These are phyloP conservation scores for Diuraphis noxia DNA, from an alignment of 1,140 invertebrate species.

Conservation along the genomic window DNA sequence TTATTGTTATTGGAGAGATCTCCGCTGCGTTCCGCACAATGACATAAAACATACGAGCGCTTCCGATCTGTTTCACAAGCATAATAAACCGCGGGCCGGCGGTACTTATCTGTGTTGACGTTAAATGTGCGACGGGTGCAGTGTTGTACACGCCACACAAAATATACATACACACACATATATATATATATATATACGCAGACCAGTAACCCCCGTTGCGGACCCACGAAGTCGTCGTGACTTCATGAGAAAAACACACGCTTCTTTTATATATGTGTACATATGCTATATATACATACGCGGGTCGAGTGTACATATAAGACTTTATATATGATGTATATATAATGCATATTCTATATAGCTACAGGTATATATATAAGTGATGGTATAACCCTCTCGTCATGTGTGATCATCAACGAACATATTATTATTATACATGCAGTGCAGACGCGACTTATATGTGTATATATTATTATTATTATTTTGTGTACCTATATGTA, in stretches of 20 bases:
- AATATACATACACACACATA: not conserved
- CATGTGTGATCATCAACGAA: not conserved
- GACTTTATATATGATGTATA: not conserved
- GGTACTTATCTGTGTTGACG: conserved; percentile 49
- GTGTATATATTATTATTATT: not conserved
- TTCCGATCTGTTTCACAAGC: conserved; percentile 53
- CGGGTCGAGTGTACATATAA: not conserved
- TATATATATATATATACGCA: not conserved
- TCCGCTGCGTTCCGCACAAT: conserved; percentile 45
- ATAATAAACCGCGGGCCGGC: conserved; percentile 41
- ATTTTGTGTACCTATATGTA: not conserved
- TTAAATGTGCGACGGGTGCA: conserved; percentile 6
- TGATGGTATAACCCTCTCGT: not conserved
- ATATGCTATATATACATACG: not conserved
- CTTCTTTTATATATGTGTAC: not conserved
- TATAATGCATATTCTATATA: not conserved
- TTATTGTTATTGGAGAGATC: conserved; percentile 49
- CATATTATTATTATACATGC: conserved; percentile 6
- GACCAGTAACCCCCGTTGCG: not conserved
- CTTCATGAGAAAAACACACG: conserved; percentile 33
- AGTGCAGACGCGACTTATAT: not conserved
- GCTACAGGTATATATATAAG: not conserved
- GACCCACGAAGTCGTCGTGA: conserved; percentile 26
- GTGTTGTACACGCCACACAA: not conserved
- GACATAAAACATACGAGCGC: conserved; percentile 43